These are phyloP conservation scores for Mantis religiosa DNA, from an alignment of 2,888 invertebrate genomes.

Conservation along the genomic window DNA sequence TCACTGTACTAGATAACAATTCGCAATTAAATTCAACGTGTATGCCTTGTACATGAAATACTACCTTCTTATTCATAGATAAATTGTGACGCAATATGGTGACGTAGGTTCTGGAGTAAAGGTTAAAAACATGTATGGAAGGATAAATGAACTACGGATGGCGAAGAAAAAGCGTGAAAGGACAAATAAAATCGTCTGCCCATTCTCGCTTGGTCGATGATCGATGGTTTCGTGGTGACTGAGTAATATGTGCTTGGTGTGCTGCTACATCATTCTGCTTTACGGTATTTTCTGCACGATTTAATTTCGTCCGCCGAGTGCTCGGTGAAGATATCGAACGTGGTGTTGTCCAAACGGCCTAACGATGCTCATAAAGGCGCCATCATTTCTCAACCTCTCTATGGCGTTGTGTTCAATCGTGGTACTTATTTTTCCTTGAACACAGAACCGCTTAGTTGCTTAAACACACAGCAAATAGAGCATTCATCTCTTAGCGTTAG, in stretches of 20 bases:
- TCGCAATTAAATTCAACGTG: no score
- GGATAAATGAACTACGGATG: neutral
- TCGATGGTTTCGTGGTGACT: neutral
- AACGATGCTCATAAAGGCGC: neutral
- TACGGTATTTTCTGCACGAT: neutral
- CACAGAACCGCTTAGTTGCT: no score
- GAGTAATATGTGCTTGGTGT: neutral
- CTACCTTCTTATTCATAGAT: no score
- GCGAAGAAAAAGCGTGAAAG: neutral
- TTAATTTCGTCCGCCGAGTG: neutral
- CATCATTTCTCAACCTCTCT: neutral
- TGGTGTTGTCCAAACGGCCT: neutral
- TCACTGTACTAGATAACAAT: no score
- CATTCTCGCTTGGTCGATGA: neutral
- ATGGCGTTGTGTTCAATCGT: neutral
- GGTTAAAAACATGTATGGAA: neutral
- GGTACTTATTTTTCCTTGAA: neutral
- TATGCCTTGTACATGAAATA: no score
- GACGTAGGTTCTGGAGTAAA: neutral
- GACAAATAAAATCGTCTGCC: neutral
- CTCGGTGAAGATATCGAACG: neutral
- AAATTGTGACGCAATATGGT: no score
- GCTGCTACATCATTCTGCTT: neutral
- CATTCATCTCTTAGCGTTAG: no score
- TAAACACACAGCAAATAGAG: no score